phyloP scores from a whole-genome alignment of 1,140 invertebrate genomes.

The Centruroides vittatus region DNA sequence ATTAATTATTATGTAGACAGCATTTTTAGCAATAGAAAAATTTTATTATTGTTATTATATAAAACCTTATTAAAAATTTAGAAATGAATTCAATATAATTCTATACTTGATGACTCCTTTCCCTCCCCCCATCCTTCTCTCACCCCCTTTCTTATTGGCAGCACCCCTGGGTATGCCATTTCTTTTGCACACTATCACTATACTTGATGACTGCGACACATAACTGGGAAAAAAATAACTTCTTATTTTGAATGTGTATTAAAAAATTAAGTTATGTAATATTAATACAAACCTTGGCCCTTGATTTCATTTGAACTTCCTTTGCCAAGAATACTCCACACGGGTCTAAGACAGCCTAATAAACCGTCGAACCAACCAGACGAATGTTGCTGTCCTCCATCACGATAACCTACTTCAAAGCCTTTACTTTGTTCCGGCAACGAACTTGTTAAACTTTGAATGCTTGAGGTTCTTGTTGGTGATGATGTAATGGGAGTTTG shows the following conservation, averaged over 20 bases:
- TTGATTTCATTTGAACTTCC: constrained; percentile 7
- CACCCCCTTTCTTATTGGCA: too few relatives aligned
- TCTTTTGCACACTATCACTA: too few relatives aligned
- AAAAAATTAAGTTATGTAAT: constrained; percentile 15
- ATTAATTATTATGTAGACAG: too few relatives aligned
- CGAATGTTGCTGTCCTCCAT: constrained; percentile 1
- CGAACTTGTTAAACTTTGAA: not conserved
- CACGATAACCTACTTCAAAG: constrained; percentile 19
- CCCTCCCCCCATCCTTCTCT: too few relatives aligned
- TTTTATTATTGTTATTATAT: too few relatives aligned
- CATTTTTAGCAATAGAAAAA: too few relatives aligned
- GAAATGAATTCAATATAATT: too few relatives aligned
- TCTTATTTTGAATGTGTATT: not conserved
- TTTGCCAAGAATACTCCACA: constrained; percentile 65
- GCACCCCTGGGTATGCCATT: too few relatives aligned
- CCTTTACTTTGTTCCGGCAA: constrained; percentile 4
- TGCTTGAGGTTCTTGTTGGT: not conserved
- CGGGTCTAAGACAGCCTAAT: constrained; percentile 68
- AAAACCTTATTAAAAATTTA: too few relatives aligned
- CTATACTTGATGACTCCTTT: too few relatives aligned
- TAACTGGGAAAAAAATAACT: not conserved
- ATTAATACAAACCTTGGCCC: constrained; percentile 43
- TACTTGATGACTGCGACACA: too few relatives aligned
- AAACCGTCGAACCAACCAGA: constrained; percentile 59
- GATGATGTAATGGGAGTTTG: not conserved